Conservation (phyloP, 2,113 vertebrate species). For the Hoplias malabaricus region DNA sequence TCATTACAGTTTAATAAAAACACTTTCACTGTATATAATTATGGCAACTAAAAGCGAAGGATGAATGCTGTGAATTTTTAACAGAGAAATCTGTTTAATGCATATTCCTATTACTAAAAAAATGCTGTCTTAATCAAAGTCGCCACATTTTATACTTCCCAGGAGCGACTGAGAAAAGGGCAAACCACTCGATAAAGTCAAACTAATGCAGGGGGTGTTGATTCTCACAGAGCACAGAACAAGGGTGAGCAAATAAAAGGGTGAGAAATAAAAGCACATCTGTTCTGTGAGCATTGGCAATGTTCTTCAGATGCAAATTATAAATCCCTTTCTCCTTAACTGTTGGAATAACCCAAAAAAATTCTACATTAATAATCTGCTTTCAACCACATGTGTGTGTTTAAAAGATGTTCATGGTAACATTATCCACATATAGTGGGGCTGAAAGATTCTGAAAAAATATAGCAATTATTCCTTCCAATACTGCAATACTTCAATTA, state of each 20-base stretch:
- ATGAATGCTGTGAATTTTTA: no score
- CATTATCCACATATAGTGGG: not conserved
- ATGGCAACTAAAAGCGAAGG: no score
- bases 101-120: no score
- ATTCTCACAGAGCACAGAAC: not conserved
- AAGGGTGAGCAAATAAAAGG: constrained; percentile 2
- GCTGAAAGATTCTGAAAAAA: no score
- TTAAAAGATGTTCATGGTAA: not conserved
- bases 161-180: constrained; percentile 31
- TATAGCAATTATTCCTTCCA: no score
- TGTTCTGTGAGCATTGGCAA: not conserved
- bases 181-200: constrained; percentile 46
- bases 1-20: no score
- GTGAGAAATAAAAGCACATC: not conserved
- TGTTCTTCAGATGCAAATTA: no score
- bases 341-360: not conserved
- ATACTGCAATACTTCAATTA: no score
- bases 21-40: no score
- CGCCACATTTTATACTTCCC: constrained; percentile 25
- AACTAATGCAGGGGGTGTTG: constrained; percentile 25
- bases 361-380: not conserved
- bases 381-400: not conserved
- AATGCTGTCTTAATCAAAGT: not conserved
- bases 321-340: not conserved
- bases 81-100: no score